Evolutionary conservation across 2,888 invertebrate genomes (phyloP), one percentile per base, ranked within the genome.

Genomic region (Epirrita christyi): DNA sequence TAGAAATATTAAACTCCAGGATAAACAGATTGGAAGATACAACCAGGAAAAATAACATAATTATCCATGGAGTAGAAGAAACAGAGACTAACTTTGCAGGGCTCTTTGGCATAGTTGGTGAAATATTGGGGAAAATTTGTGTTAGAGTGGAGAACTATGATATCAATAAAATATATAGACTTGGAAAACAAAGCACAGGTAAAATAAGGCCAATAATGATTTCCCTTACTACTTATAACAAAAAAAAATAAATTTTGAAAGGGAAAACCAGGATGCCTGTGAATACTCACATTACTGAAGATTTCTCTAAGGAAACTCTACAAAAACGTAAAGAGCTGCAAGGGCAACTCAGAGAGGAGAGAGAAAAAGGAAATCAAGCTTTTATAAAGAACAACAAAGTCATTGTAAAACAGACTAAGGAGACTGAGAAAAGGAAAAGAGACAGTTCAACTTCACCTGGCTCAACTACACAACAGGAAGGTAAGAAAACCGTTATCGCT

Each of bases 201-300:
- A 63, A 63, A 55, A 41, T 15, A 6, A 58, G 60, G 45, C 63
- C 60, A 9, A 53, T 63, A 38, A 34, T 60, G 7, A 51, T 59
- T 5, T 11, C 47, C n/a, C 45, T 61, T 9, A 56, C 59, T 10
- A n/a, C 36, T 5, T 36, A 27, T 38, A 50, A 40, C 13, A 55
- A 55, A 29, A 64, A 52, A 47, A 36, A 44, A 36, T 44, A 54
- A 41, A 50, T 64, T 11, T 13, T 61, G 13, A 61, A 40, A 59
- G 59, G 48, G 21, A 63, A 61, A 42, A 53, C 6, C 1, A 50
- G 56, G 14, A 55, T 59, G 53, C 49, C 47, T 0, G 11, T 49
- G 37, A 7, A 44, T 4, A 58, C 51, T 2, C 60, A 60, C 32
- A 52, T 59, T 9, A 61, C 61, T 0, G 53, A 64, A 48, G 64